Evolutionary conservation across 2,888 invertebrate genomes (phyloP).

Genomic region (Lasioglossum morio): DNA sequence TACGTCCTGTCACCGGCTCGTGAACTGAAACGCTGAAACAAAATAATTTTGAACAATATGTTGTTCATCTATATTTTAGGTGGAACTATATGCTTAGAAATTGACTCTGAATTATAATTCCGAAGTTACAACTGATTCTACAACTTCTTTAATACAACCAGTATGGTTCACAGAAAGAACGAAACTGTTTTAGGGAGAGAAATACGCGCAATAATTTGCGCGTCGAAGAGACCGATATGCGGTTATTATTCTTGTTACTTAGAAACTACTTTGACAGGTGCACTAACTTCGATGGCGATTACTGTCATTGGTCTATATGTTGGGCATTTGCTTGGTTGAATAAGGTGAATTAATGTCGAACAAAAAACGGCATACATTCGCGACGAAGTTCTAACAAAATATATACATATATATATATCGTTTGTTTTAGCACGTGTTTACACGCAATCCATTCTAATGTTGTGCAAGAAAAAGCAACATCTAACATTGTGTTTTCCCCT

Average conservation of each 20-base stretch:
- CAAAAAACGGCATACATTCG: slow-evolving; percentile 32
- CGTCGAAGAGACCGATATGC: not conserved
- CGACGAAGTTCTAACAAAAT: slow-evolving; percentile 39
- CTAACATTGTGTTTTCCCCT: slow-evolving; percentile 85
- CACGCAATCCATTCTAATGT: slow-evolving; percentile 62
- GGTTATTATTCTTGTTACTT: not conserved
- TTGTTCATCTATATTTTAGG: not conserved
- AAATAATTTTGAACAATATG: slow-evolving; percentile 1
- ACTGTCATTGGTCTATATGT: slow-evolving; percentile 62
- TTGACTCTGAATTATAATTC: slow-evolving; percentile 6
- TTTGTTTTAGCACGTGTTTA: slow-evolving; percentile 67
- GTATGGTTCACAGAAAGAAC: not conserved
- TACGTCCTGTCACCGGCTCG: not conserved
- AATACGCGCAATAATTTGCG: not conserved
- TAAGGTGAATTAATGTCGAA: slow-evolving; percentile 52
- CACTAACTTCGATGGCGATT: slow-evolving; percentile 8
- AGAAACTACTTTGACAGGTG: slow-evolving; percentile 16
- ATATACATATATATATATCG: slow-evolving; percentile 45
- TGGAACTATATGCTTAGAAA: not conserved
- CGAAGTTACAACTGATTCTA: not conserved
- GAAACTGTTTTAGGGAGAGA: slow-evolving; percentile 5
- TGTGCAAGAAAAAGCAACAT: slow-evolving; percentile 66
- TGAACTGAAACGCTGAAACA: not conserved
- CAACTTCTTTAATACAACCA: slow-evolving; percentile 15
- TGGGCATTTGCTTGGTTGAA: slow-evolving; percentile 83